A percentile compares a stretch with the other conserved stretches of the same genome.
Evolutionary conservation across 2,113 vertebrate genomes (phyloP).

Genomic region (Sitta europaea): DNA sequence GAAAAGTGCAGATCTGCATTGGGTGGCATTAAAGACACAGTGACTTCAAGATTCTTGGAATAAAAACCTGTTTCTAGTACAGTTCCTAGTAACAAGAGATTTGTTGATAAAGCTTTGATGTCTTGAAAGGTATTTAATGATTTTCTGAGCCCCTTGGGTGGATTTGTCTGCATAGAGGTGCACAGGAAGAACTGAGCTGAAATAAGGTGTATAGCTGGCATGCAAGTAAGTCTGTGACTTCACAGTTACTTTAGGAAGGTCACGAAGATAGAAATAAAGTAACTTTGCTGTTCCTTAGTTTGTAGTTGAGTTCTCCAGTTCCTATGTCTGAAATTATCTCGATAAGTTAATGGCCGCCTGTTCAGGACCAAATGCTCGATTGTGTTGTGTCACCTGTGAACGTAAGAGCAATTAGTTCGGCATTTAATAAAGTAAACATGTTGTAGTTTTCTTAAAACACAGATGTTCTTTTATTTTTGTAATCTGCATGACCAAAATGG

Average conservation of each 20-base stretch:
- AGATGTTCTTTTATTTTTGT: background rate
- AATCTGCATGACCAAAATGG: background rate
- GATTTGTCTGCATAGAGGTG: background rate
- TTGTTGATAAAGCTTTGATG: background rate
- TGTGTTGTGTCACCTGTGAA: background rate
- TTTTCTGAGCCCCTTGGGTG: background rate
- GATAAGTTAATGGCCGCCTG: background rate
- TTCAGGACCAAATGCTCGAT: background rate
- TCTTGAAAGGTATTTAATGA: background rate
- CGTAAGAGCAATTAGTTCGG: background rate
- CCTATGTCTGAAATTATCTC: background rate
- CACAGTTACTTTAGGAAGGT: background rate
- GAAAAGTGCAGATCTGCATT: background rate
- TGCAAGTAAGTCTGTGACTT: background rate
- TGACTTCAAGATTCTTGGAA: background rate
- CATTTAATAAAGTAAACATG: background rate
- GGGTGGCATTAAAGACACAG: background rate
- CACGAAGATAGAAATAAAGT: background rate
- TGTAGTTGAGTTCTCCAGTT: background rate
- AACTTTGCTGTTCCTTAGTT: background rate
- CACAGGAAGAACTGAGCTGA: background rate
- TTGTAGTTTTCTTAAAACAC: background rate
- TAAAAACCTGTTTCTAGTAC: background rate
- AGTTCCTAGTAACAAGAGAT: background rate
- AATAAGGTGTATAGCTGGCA: background rate